Conservation (phyloP, 2,888 invertebrate genomes). For the Parapristionchus giblindavisi region DNA sequence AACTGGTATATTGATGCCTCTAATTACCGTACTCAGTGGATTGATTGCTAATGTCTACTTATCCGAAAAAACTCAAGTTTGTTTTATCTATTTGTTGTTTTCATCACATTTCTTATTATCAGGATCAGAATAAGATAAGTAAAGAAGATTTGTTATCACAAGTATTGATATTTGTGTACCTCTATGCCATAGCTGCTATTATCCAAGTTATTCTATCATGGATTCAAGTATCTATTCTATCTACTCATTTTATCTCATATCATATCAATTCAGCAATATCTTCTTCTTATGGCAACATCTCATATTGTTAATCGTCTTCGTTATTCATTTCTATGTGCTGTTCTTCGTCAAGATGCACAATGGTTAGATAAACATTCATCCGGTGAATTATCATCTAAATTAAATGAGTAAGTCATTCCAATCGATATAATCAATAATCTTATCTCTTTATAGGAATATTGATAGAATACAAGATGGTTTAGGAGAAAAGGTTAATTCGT, state of each 20-base stretch:
- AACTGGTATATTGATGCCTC: neutral
- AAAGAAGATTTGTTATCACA: slow-evolving; percentile 11
- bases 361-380: slow-evolving; percentile 19
- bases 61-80: neutral
- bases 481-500: slow-evolving; percentile 7
- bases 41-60: slow-evolving; percentile 1
- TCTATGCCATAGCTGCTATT: slow-evolving; percentile 1
- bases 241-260: neutral
- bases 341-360: slow-evolving; percentile 27
- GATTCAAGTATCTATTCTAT: neutral
- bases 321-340: neutral
- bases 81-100: neutral
- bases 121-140: no score
- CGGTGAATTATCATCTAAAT: neutral
- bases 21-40: slow-evolving; percentile 5
- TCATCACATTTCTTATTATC: no score
- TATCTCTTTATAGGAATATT: slow-evolving; percentile 28
- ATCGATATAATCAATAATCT: slow-evolving; percentile 9
- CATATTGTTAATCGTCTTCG: slow-evolving; percentile 20
- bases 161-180: slow-evolving; percentile 2
- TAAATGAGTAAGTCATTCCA: slow-evolving; percentile 17
- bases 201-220: neutral
- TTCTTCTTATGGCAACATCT: slow-evolving; percentile 4
- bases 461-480: slow-evolving; percentile 30
- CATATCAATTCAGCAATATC: slow-evolving; percentile 13